These are phyloP conservation scores for Osmerus eperlanus DNA, from an alignment of 2,113 vertebrate species.

Conservation along the genomic window DNA sequence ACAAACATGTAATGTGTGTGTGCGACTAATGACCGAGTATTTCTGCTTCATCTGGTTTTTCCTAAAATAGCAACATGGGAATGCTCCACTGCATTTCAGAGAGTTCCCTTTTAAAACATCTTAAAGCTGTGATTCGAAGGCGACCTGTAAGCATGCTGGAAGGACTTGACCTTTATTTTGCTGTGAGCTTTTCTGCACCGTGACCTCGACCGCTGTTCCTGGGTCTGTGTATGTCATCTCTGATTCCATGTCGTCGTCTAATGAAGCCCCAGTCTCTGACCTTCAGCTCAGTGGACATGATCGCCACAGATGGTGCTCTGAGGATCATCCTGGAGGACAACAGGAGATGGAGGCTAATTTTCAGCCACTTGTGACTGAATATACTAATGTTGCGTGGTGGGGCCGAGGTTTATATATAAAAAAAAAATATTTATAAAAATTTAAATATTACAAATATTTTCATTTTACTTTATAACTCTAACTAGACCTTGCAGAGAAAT, in stretches of 20 bases:
- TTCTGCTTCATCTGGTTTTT: too few species aligned
- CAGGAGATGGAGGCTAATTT: background rate
- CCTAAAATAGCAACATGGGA: too few species aligned
- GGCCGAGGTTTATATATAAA: background rate
- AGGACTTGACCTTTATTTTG: background rate
- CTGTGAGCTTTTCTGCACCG: background rate
- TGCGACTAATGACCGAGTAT: too few species aligned
- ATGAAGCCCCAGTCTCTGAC: background rate
- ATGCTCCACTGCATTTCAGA: too few species aligned
- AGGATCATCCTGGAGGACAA: constrained; percentile 23
- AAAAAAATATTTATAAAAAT: background rate
- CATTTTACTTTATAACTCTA: background rate
- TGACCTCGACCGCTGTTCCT: background rate
- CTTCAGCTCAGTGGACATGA: constrained; percentile 8
- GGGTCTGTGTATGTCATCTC: constrained; percentile 25
- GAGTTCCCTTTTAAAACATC: too few species aligned
- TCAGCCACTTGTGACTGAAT: constrained; percentile 7
- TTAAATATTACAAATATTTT: too few species aligned
- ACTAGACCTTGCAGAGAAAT: background rate
- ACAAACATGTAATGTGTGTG: too few species aligned
- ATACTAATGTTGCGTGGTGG: constrained; percentile 19
- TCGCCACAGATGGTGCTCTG: constrained; percentile 11
- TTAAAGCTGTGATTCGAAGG: too few species aligned
- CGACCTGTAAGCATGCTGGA: too few species aligned
- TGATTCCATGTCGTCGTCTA: constrained; percentile 7